Conservation (phyloP, 2,888 invertebrate species). For the Tetanocera ferruginea region DNA sequence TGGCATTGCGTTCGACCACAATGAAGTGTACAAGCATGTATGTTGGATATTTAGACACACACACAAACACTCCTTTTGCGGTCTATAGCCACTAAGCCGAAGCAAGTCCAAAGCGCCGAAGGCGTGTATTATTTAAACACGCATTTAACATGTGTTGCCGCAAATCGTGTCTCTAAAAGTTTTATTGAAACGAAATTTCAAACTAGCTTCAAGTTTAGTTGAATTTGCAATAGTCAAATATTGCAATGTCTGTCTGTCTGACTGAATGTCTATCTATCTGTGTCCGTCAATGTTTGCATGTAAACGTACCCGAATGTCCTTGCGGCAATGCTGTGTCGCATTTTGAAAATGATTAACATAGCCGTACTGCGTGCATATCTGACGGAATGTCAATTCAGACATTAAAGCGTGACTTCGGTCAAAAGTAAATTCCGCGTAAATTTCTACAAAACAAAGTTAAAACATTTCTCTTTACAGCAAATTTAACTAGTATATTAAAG, state of each 20-base stretch:
- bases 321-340: not conserved
- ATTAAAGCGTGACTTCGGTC: not conserved
- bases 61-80: not conserved
- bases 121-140: conserved; percentile 12
- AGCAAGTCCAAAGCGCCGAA: not conserved
- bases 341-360: conserved; percentile 21
- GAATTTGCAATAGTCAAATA: not conserved
- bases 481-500: too few species aligned
- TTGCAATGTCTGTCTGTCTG: not conserved
- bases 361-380: not conserved
- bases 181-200: conserved; percentile 6
- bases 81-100: not conserved
- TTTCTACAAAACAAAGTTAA: not conserved
- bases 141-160: conserved; percentile 30
- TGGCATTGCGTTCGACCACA: not conserved
- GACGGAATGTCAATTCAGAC: not conserved
- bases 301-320: not conserved
- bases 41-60: not conserved
- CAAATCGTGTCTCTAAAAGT: conserved; percentile 27
- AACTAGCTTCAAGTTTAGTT: not conserved
- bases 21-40: not conserved
- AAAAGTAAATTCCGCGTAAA: not conserved
- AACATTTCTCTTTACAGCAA: too few species aligned
- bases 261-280: too few species aligned
- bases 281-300: too few species aligned